Evolutionary conservation across 92 coral and sea anemone species (phyloP).

Genomic region (Siderastrea radians): DNA sequence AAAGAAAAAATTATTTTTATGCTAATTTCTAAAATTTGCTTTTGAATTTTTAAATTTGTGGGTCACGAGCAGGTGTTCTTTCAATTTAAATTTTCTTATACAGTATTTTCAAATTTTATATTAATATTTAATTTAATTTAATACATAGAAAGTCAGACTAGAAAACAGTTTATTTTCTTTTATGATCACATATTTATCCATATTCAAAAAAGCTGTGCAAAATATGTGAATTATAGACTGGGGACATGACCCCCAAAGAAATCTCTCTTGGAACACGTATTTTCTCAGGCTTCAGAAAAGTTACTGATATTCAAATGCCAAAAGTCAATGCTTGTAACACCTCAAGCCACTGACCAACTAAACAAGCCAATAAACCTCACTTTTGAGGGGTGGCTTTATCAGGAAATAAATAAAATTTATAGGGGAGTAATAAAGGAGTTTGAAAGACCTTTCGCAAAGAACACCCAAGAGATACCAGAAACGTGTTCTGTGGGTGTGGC

Average conservation of each 20-base stretch:
- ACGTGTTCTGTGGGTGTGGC: no score
- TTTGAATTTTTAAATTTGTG: slow-evolving; percentile 24
- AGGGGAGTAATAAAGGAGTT: no score
- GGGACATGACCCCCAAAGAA: background rate
- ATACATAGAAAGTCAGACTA: background rate
- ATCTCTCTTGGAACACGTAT: background rate
- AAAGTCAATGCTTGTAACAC: no score
- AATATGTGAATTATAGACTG: background rate
- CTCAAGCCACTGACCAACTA: no score
- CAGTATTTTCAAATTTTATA: background rate
- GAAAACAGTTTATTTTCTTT: background rate
- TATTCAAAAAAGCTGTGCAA: background rate
- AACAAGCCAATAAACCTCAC: no score
- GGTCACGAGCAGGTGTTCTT: slow-evolving; percentile 26
- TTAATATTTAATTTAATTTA: background rate
- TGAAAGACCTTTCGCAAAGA: no score
- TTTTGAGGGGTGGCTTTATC: no score
- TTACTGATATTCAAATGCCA: no score
- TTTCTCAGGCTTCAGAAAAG: no score
- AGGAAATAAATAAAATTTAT: no score
- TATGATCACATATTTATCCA: background rate
- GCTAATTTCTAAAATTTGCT: slow-evolving; percentile 15
- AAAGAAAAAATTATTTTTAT: background rate
- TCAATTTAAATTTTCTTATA: background rate
- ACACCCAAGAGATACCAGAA: no score